A percentile compares a stretch with the other conserved stretches of the same genome.
Evolutionary conservation across 2,888 invertebrate genomes (phyloP).

Genomic region (Peribatodes rhomboidaria): DNA sequence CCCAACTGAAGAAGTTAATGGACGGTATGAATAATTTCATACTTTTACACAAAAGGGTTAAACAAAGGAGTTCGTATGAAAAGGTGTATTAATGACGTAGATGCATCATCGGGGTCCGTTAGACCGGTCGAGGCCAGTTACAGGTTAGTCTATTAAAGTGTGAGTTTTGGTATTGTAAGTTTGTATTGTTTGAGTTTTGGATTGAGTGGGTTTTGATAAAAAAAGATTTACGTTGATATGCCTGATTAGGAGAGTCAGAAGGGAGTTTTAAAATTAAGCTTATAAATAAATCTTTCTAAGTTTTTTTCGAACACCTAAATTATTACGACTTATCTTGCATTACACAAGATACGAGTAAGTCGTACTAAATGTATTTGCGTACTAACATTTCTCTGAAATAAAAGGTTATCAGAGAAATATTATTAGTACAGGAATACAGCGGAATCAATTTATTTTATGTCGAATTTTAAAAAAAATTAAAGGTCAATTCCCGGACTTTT

Average conservation of each 20-base stretch:
- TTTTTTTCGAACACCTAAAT: too few relatives aligned
- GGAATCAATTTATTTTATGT: too few relatives aligned
- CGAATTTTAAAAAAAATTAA: too few relatives aligned
- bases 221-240: slow-evolving; percentile 36
- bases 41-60: slow-evolving; percentile 74
- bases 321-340: too few relatives aligned
- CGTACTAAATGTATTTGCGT: too few relatives aligned
- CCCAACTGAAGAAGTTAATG: slow-evolving; percentile 76
- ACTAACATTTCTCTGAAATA: too few relatives aligned
- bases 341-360: too few relatives aligned
- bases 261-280: background rate
- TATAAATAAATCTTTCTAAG: too few relatives aligned
- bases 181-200: slow-evolving; percentile 36
- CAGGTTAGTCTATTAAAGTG: slow-evolving; percentile 54
- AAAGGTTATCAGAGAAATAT: too few relatives aligned
- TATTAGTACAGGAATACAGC: too few relatives aligned
- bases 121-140: slow-evolving; percentile 68
- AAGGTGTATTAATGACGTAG: slow-evolving; percentile 79
- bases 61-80: slow-evolving; percentile 76
- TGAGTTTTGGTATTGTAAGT: slow-evolving; percentile 20
- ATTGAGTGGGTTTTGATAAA: slow-evolving; percentile 14
- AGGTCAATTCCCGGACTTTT: too few relatives aligned
- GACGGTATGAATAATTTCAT: slow-evolving; percentile 75
- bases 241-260: slow-evolving; percentile 24
- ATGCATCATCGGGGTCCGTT: slow-evolving; percentile 77